Conservation (phyloP, 1,140 invertebrate genomes). For the Lepidurus packardi region DNA sequence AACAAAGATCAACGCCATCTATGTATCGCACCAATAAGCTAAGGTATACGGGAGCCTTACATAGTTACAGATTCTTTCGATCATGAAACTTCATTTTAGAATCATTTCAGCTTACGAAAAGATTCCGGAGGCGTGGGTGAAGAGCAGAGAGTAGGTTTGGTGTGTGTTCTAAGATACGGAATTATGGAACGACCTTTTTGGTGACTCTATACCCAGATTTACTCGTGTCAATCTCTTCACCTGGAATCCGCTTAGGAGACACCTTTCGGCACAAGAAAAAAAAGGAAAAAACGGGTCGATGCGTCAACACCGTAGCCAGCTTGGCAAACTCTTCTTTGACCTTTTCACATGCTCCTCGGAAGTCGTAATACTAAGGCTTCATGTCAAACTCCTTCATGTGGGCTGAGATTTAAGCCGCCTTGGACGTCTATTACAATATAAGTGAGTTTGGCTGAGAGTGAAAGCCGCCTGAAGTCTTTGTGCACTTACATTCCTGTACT, state of each 20-base stretch:
- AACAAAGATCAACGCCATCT: too few relatives aligned
- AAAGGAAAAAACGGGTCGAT: slow-evolving; percentile 11
- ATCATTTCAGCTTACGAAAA: neutral
- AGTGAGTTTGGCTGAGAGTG: neutral
- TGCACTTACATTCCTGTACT: too few relatives aligned
- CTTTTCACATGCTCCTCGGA: neutral
- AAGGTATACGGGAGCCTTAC: too few relatives aligned
- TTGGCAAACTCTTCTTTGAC: slow-evolving; percentile 11
- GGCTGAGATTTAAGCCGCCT: slow-evolving; percentile 15
- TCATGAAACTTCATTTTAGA: too few relatives aligned
- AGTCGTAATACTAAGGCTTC: slow-evolving; percentile 15
- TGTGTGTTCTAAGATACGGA: neutral
- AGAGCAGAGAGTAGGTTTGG: neutral
- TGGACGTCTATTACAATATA: neutral
- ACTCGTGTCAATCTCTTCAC: slow-evolving; percentile 22
- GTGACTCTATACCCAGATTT: slow-evolving; percentile 14
- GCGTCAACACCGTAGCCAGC: slow-evolving; percentile 26
- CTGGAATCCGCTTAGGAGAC: neutral
- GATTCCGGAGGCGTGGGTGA: neutral
- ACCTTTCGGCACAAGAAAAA: slow-evolving; percentile 13
- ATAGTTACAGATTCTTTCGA: too few relatives aligned
- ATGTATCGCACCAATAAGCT: too few relatives aligned
- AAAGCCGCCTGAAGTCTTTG: too few relatives aligned
- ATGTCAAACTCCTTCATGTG: slow-evolving; percentile 19
- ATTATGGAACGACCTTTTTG: slow-evolving; percentile 19